Conservation (phyloP, 2,113 vertebrate species). For the Callionymus lyra region DNA sequence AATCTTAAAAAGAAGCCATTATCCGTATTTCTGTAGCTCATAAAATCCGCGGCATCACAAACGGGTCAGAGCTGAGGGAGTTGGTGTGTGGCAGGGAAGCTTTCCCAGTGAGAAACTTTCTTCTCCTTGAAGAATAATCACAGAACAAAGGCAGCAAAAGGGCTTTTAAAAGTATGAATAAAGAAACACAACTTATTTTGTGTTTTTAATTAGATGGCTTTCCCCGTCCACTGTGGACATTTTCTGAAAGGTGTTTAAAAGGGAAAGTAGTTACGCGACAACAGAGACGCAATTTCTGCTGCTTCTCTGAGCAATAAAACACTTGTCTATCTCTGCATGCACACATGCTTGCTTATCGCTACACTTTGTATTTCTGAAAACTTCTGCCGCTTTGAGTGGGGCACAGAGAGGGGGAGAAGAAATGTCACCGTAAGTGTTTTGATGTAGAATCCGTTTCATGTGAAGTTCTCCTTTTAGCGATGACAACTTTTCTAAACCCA, state of each 20-base stretch:
- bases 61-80: constrained; percentile 17
- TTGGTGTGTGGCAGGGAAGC: constrained; percentile 26
- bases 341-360: constrained; percentile 62
- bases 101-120: constrained; percentile 52
- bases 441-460: constrained; percentile 67
- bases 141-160: constrained; percentile 45
- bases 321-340: constrained; percentile 65
- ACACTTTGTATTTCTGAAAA: constrained; percentile 68
- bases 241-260: constrained; percentile 37
- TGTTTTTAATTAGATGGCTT: constrained; percentile 66
- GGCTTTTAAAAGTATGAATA: constrained; percentile 56
- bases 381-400: constrained; percentile 65
- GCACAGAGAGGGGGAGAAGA: constrained; percentile 62
- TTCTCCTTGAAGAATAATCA: constrained; percentile 33
- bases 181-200: constrained; percentile 51
- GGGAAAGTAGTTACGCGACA: constrained; percentile 54
- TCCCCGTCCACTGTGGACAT: constrained; percentile 57
- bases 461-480: constrained; percentile 69
- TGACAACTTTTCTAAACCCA: constrained; percentile 69
- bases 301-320: constrained; percentile 58
- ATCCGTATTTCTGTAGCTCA: no score
- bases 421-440: constrained; percentile 68
- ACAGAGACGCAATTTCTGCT: constrained; percentile 61
- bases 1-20: no score
- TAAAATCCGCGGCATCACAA: constrained; percentile 2